phyloP scores from a whole-genome alignment of 2,113 vertebrate genomes.

The Turnix velox region DNA sequence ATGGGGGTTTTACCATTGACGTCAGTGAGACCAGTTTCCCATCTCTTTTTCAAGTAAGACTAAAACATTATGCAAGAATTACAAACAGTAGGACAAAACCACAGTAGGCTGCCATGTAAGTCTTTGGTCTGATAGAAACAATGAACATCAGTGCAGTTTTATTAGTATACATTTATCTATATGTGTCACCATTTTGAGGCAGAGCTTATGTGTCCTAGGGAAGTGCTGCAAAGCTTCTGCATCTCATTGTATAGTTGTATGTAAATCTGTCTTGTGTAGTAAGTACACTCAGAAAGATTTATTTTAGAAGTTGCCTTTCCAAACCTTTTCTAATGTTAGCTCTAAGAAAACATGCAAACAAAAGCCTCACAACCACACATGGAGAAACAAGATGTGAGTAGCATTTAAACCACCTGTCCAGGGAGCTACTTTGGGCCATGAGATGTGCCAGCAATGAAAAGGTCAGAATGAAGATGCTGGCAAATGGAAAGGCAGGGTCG shows the following conservation, averaged over 20 bases:
- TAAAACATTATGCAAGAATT: neutral
- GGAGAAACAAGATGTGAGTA: neutral
- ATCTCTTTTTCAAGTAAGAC: neutral
- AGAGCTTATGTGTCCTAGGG: neutral
- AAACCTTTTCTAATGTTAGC: neutral
- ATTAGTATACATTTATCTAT: neutral
- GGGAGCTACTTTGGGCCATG: neutral
- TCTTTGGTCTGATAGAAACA: neutral
- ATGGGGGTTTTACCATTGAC: neutral
- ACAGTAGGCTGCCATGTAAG: neutral
- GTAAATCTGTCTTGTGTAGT: neutral
- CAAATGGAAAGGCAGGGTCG: neutral
- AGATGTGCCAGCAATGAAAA: constrained; percentile 37
- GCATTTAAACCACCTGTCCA: neutral
- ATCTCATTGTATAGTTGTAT: neutral
- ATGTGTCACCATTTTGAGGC: neutral
- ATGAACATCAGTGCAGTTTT: neutral
- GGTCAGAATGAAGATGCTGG: constrained; percentile 11
- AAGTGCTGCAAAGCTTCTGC: neutral
- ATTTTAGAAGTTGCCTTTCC: neutral
- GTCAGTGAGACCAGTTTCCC: neutral
- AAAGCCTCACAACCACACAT: neutral
- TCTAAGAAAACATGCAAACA: constrained; percentile 1
- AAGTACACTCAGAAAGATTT: neutral
- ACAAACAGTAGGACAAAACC: neutral